Percentiles rank a stretch among this genome's conserved stretches.
phyloP scores from a whole-genome alignment of 2,888 invertebrate genomes.

The Tenthredo amoena region DNA sequence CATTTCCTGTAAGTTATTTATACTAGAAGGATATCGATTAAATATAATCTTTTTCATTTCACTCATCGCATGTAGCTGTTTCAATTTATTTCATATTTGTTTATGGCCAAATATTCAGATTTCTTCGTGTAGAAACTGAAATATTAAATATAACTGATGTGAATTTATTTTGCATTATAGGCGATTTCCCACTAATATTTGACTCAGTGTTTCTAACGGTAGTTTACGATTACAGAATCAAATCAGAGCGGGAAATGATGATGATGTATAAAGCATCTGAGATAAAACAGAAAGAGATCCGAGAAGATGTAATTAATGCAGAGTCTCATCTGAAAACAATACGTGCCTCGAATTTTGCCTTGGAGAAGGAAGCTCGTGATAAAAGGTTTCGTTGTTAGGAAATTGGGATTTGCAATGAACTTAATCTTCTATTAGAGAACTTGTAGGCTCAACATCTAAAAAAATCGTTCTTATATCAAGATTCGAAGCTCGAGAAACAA shows the following conservation, averaged over 20 bases:
- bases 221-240: constrained; percentile 21
- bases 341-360: constrained; percentile 41
- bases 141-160: not conserved
- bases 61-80: no score
- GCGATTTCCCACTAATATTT: not conserved
- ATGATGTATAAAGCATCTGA: constrained; percentile 40
- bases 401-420: not conserved
- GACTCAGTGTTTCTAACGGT: not conserved
- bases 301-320: constrained; percentile 51
- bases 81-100: no score
- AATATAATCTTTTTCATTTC: not conserved
- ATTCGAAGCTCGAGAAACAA: not conserved
- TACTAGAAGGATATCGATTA: not conserved
- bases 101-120: no score
- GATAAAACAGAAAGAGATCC: constrained; percentile 54
- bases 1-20: not conserved
- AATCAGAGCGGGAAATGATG: constrained; percentile 54
- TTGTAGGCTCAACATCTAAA: not conserved
- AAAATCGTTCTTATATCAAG: not conserved
- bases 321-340: constrained; percentile 44
- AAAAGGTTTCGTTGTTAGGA: constrained; percentile 57
- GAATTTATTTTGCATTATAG: no score
- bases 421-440: not conserved
- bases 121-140: not conserved
- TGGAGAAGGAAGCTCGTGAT: constrained; percentile 57